A percentile compares a stretch with the other conserved stretches of the same genome.
These are phyloP conservation scores for Anguilla rostrata DNA, from an alignment of 2,113 vertebrate species.

Conservation along the genomic window DNA sequence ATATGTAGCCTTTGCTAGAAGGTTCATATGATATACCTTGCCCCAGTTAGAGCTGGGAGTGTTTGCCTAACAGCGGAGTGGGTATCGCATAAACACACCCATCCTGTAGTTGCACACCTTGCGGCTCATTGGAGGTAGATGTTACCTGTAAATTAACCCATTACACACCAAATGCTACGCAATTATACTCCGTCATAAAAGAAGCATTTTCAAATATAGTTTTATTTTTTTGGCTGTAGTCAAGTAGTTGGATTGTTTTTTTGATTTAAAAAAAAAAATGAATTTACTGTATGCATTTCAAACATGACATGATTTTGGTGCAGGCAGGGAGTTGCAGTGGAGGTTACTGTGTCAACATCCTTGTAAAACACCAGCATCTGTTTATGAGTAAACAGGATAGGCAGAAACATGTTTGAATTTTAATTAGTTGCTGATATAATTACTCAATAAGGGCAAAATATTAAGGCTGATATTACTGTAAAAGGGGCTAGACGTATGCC, in stretches of 20 bases:
- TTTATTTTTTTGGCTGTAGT: no score
- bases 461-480: no score
- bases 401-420: neutral
- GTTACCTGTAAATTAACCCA: conserved; percentile 18
- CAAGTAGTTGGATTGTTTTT: no score
- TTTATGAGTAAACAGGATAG: no score
- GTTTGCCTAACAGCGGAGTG: conserved; percentile 27
- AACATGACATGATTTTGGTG: no score
- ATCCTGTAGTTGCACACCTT: conserved; percentile 20
- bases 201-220: no score
- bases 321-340: no score
- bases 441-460: no score
- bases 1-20: conserved; percentile 19
- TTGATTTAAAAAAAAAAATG: neutral
- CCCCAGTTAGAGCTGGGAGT: conserved; percentile 42
- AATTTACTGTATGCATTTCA: no score
- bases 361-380: no score
- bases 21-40: conserved; percentile 39
- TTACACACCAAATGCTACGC: neutral
- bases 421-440: neutral
- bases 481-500: no score
- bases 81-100: conserved; percentile 19
- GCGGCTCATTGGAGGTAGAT: conserved; percentile 8
- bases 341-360: no score
- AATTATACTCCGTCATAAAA: neutral